phyloP scores from a whole-genome alignment of 2,797 vertebrate genomes.

The Melopsittacus undulatus region DNA sequence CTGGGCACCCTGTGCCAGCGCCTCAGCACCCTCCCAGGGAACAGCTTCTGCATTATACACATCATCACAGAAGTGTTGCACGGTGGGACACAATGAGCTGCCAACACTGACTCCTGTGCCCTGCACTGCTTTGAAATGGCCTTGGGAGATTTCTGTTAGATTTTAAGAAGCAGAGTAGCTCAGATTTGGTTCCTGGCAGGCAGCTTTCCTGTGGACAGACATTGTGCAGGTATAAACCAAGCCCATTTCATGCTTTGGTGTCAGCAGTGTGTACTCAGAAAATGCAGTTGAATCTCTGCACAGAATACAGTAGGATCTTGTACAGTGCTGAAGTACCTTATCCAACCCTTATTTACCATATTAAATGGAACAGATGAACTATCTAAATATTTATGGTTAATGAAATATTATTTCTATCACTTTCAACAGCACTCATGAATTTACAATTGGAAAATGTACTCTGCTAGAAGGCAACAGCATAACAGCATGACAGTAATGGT shows the following conservation, averaged over 20 bases:
- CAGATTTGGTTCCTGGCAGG: neutral
- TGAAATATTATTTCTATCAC: neutral
- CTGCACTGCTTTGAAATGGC: neutral
- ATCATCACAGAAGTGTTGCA: neutral
- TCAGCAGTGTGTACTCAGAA: neutral
- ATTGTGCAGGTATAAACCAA: neutral
- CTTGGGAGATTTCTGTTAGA: neutral
- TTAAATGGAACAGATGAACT: neutral
- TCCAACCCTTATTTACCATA: neutral
- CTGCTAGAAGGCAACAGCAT: neutral
- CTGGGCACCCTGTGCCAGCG: too few relatives aligned
- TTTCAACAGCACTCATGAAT: neutral
- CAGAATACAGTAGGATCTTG: neutral
- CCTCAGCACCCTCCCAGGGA: neutral
- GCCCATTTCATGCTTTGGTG: neutral
- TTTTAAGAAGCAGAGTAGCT: neutral
- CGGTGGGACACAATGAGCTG: fast-evolving
- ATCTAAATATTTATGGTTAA: slow-evolving; percentile 22
- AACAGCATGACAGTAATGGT: neutral
- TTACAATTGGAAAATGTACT: neutral
- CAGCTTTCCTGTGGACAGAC: neutral
- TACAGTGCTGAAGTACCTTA: neutral
- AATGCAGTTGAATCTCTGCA: neutral
- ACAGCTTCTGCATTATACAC: neutral
- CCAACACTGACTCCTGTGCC: neutral